Evolutionary conservation across 2,888 invertebrate species (phyloP).

Genomic region (Adineta ricciae): DNA sequence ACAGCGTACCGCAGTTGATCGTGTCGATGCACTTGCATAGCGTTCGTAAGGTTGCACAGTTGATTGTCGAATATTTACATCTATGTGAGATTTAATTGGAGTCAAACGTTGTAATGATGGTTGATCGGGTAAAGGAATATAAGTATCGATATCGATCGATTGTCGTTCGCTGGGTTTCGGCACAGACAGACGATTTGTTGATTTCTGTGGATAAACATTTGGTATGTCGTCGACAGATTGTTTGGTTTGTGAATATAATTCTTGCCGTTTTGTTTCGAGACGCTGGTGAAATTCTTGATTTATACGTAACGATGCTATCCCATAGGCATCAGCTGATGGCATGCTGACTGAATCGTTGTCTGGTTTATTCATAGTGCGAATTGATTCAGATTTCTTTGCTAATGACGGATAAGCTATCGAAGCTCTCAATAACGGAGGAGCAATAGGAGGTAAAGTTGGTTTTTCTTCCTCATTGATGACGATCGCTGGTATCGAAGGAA

Average conservation of each 20-base stretch:
- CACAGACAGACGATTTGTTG: not conserved
- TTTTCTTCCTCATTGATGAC: not conserved
- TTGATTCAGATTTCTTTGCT: not conserved
- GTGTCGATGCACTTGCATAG: not conserved
- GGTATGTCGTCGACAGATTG: not conserved
- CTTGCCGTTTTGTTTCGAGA: not conserved
- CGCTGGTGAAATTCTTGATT: not conserved
- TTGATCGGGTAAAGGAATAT: not conserved
- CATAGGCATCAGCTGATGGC: not conserved
- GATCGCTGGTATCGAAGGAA: not conserved
- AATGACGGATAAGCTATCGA: not conserved
- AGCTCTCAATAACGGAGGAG: not conserved
- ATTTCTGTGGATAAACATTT: not conserved
- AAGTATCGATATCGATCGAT: not conserved
- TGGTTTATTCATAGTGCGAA: not conserved
- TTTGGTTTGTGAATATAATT: not conserved
- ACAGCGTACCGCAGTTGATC: not conserved
- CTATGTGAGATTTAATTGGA: not conserved
- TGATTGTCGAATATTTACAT: not conserved
- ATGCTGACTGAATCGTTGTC: not conserved
- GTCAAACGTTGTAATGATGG: too few relatives aligned
- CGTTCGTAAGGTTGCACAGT: not conserved
- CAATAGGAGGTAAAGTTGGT: not conserved
- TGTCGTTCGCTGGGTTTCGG: not conserved
- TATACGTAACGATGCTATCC: not conserved